Percentiles rank a stretch among this genome's conserved stretches.
phyloP scores from a whole-genome alignment of 2,797 vertebrate species.

The Arctocebus calabarensis region DNA sequence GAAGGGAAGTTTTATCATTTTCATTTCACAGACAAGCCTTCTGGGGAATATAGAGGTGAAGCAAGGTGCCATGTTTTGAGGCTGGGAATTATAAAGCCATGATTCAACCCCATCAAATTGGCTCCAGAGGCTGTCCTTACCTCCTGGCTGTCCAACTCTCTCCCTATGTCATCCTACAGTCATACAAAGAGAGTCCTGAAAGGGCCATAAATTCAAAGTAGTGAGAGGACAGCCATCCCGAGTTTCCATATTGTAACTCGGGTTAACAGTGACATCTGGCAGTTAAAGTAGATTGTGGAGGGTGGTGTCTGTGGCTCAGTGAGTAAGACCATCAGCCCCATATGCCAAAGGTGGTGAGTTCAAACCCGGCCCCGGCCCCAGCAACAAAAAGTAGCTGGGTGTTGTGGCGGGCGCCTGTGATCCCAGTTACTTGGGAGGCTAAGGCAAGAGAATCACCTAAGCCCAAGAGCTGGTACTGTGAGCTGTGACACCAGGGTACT shows the following conservation, averaged over 20 bases:
- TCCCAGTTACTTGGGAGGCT: too few relatives aligned
- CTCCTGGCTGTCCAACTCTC: too few relatives aligned
- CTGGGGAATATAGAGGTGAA: not conserved
- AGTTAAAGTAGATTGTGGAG: not conserved
- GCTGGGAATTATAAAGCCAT: not conserved
- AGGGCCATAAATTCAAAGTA: not conserved
- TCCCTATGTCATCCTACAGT: not conserved
- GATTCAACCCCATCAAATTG: not conserved
- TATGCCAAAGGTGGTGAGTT: too few relatives aligned
- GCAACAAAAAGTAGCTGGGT: too few relatives aligned
- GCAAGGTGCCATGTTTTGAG: not conserved
- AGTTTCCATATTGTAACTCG: not conserved
- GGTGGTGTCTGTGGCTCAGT: too few relatives aligned
- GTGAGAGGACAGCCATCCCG: too few relatives aligned
- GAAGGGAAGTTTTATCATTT: not conserved
- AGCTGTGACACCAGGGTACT: too few relatives aligned
- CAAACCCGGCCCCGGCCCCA: too few relatives aligned
- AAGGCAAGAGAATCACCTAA: too few relatives aligned
- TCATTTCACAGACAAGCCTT: not conserved
- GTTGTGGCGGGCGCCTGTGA: too few relatives aligned
- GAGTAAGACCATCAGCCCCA: too few relatives aligned
- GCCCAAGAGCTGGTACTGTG: too few relatives aligned
- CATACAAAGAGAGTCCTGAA: not conserved
- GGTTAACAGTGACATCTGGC: not conserved
- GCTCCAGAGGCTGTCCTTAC: not conserved